Percentiles rank a stretch among this genome's conserved stretches.
Conservation (phyloP, 2,888 invertebrate species). For the Drosophila algonquin region DNA sequence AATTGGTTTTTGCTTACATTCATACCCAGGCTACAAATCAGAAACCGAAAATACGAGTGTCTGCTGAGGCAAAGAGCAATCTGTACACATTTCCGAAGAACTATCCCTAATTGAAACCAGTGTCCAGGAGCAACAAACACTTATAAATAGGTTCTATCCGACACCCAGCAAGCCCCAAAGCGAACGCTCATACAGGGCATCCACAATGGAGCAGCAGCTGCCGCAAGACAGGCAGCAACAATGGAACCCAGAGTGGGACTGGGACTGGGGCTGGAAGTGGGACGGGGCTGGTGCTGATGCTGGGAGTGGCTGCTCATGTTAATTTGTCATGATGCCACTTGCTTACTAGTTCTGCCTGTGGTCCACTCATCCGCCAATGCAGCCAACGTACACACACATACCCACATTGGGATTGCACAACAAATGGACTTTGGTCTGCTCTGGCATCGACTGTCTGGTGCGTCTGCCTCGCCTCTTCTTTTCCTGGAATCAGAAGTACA, state of each 20-base stretch:
- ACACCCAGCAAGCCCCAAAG: background rate
- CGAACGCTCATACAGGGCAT: too few species aligned
- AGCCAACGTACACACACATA: conserved; percentile 6
- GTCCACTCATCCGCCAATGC: conserved; percentile 28
- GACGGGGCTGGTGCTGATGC: background rate
- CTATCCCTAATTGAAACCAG: background rate
- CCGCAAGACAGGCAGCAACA: conserved; percentile 43
- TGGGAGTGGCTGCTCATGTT: conserved; percentile 55
- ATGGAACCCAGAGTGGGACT: conserved; percentile 29
- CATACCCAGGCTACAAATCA: background rate
- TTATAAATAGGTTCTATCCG: background rate
- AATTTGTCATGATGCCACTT: conserved; percentile 75
- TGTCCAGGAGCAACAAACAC: background rate
- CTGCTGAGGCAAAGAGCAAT: background rate
- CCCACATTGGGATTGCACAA: conserved; percentile 63
- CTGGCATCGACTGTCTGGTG: conserved; percentile 40
- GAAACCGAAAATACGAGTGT: background rate
- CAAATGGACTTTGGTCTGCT: conserved; percentile 58
- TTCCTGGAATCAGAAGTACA: conserved; percentile 58
- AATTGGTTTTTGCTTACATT: background rate
- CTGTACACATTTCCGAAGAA: background rate
- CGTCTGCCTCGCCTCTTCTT: conserved; percentile 16
- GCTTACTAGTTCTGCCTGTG: conserved; percentile 45
- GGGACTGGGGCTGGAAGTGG: conserved; percentile 21
- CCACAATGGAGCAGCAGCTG: conserved; percentile 39